Evolutionary conservation across 2,888 invertebrate genomes (phyloP).

Genomic region (Andrena trimmerana): DNA sequence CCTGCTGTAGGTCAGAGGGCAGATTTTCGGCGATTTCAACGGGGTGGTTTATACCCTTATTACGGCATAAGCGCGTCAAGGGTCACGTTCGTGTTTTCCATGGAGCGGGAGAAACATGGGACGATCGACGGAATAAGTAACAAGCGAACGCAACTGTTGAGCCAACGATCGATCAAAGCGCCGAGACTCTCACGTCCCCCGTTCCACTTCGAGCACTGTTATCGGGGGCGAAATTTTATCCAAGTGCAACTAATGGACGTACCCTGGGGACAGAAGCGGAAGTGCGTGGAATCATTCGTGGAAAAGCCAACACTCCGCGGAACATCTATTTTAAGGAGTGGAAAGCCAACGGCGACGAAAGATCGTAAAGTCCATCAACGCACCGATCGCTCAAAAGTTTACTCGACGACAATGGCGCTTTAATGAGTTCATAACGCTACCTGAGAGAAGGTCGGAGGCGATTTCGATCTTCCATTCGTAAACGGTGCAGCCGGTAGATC

Average conservation of each 20-base stretch:
- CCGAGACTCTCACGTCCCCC: background rate
- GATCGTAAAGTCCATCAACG: conserved; percentile 26
- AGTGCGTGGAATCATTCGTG: no score
- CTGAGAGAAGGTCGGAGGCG: conserved; percentile 47
- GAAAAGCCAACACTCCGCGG: no score
- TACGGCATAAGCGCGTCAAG: conserved; percentile 65
- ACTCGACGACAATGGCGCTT: conserved; percentile 28
- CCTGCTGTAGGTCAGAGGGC: conserved; percentile 74
- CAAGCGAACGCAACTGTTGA: conserved; percentile 1
- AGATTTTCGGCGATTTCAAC: conserved; percentile 64
- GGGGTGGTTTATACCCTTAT: conserved; percentile 72
- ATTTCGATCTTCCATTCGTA: conserved; percentile 52
- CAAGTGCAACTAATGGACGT: no score
- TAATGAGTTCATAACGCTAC: conserved; percentile 64
- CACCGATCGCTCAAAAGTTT: conserved; percentile 8
- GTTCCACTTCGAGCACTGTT: no score
- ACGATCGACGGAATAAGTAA: conserved; percentile 25
- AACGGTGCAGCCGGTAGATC: conserved; percentile 40
- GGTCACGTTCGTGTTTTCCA: conserved; percentile 48
- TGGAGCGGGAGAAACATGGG: conserved; percentile 13
- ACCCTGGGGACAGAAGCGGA: no score
- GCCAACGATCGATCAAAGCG: background rate
- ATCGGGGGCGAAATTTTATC: no score
- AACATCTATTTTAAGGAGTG: background rate
- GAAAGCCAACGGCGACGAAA: conserved; percentile 17